These are phyloP conservation scores for Echiichthys vipera DNA, from an alignment of 2,797 vertebrate species.

Conservation along the genomic window DNA sequence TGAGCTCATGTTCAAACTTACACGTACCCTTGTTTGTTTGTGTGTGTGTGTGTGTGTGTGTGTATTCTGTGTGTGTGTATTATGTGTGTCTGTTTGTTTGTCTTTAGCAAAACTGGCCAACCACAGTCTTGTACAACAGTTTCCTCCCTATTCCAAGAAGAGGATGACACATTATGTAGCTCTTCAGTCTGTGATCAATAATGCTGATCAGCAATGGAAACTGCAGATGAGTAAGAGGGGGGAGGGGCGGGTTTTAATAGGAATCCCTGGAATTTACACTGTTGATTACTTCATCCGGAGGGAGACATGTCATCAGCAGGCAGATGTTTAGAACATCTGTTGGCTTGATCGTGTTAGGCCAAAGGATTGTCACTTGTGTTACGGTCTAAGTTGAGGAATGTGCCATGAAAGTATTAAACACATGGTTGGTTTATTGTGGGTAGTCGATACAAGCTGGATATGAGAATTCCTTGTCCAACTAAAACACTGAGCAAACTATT, in stretches of 20 bases:
- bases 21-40: neutral
- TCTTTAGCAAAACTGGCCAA: neutral
- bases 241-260: slow-evolving; percentile 9
- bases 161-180: slow-evolving; percentile 29
- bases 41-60: neutral
- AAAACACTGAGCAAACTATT: neutral
- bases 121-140: neutral
- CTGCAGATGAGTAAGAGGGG: slow-evolving; percentile 34
- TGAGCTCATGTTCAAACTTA: slow-evolving; percentile 45
- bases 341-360: slow-evolving; percentile 33
- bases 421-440: slow-evolving; percentile 5
- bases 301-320: slow-evolving; percentile 42
- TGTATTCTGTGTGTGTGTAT: neutral
- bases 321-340: slow-evolving; percentile 65
- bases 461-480: neutral
- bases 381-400: neutral
- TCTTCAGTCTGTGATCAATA: slow-evolving; percentile 70
- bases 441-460: neutral
- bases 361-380: slow-evolving; percentile 36
- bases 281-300: slow-evolving; percentile 43
- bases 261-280: slow-evolving; percentile 44
- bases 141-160: slow-evolving; percentile 1
- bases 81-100: neutral
- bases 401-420: slow-evolving; percentile 13
- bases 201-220: slow-evolving; percentile 60